Percentiles rank a stretch among this genome's conserved stretches.
These are phyloP conservation scores for Eulemur mongoz DNA, from an alignment of 2,797 vertebrate genomes.

Conservation along the genomic window DNA sequence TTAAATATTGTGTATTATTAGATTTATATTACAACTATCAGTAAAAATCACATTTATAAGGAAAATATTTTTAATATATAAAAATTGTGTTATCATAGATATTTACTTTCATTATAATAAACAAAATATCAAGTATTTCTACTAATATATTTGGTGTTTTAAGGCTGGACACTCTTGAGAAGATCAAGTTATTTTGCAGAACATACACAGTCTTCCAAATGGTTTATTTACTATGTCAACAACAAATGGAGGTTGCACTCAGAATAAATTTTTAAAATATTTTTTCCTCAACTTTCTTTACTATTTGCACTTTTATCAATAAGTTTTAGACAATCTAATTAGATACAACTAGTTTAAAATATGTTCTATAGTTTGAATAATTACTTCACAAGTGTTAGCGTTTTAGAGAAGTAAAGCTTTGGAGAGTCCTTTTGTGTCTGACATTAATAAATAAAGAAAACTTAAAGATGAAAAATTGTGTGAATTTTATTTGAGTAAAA, in stretches of 20 bases:
- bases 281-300: neutral
- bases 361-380: constrained; percentile 1
- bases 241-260: neutral
- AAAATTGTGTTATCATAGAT: constrained; percentile 20
- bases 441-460: constrained; percentile 33
- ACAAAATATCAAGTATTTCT: neutral
- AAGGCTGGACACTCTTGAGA: constrained; percentile 1
- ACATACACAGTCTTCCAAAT: neutral
- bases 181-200: constrained; percentile 22
- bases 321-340: constrained; percentile 22
- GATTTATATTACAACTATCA: constrained; percentile 1
- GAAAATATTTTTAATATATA: constrained; percentile 7
- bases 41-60: constrained; percentile 29
- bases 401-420: constrained; percentile 20
- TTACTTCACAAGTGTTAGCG: constrained; percentile 25
- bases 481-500: constrained; percentile 41
- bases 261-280: neutral
- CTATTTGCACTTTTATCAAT: neutral
- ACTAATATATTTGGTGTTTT: constrained; percentile 1
- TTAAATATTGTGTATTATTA: neutral
- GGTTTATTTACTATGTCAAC: neutral
- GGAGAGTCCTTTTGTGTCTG: neutral
- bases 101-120: constrained; percentile 43
- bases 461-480: neutral
- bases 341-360: neutral